Conservation (phyloP, 2,113 vertebrate genomes). For the Ceratotherium simum region DNA sequence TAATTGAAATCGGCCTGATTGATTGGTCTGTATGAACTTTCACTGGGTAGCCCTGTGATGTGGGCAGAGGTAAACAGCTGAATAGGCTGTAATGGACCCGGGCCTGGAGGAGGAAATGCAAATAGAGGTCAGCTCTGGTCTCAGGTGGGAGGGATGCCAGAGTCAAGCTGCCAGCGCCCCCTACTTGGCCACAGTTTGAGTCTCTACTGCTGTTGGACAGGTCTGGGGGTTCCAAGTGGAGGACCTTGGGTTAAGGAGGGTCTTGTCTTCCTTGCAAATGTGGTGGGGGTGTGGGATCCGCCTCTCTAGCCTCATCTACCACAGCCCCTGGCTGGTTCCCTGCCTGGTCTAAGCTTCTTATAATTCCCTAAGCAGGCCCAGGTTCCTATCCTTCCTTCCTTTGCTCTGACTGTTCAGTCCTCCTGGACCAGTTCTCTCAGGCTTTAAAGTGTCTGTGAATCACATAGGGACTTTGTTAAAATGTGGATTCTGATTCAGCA, state of each 20-base stretch:
- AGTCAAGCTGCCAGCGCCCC: background rate
- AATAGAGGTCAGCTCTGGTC: background rate
- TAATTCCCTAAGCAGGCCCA: too few relatives aligned
- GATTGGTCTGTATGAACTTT: constrained; percentile 40
- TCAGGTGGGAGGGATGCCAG: background rate
- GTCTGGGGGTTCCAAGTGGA: background rate
- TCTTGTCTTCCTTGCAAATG: background rate
- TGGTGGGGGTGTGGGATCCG: background rate
- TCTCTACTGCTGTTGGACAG: background rate
- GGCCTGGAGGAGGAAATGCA: background rate
- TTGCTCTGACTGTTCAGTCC: background rate
- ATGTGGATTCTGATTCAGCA: background rate
- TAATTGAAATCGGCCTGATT: constrained; percentile 59
- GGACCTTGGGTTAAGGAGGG: background rate
- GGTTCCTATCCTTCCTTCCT: background rate
- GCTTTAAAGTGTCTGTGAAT: background rate
- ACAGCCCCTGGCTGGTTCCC: background rate
- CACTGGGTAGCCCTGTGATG: background rate
- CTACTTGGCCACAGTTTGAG: too few relatives aligned
- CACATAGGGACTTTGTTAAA: background rate
- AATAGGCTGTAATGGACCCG: background rate
- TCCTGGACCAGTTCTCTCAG: background rate
- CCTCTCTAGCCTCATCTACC: background rate
- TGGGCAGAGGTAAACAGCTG: constrained; percentile 2
- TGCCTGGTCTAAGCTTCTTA: background rate